Evolutionary conservation across 2,113 vertebrate genomes (phyloP), one percentile per base, ranked within the genome.

Genomic region (Rattus norvegicus): DNA sequence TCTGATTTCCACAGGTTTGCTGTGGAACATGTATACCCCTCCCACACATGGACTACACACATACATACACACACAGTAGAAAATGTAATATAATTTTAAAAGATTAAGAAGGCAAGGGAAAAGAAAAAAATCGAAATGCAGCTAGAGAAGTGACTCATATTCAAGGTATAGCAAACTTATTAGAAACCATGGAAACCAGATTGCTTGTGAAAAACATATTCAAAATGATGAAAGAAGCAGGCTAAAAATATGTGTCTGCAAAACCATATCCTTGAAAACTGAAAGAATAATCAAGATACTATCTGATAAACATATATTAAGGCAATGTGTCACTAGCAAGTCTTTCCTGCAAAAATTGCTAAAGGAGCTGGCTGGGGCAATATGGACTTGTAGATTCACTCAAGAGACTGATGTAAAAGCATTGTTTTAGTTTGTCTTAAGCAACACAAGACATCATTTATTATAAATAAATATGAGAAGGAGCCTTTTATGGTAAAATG

Each of bases 111-210:
- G 59, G 30, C 26, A 47, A 61, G 52, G 67, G 65, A 43, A 70
- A 43, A 92, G 52, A 70, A n/a, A 63, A 56, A 59, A 43, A 59
- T 39, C 67, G 30, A 26, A 80, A 91, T 43, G 36, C 24, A 54
- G 20, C 83, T 67, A 69, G 63, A 30, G 36, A 30, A 69, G n/a
- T 81, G 76, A 91, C 76, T 91, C 76, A 67, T 67, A 69, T 56
- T 69, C 33, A 91, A 91, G 26, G 63, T 81, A 91, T 91, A 81
- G 36, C 77, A 69, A 52, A 70, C 3, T 33, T 81, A 70, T 56
- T 79, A 91, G 90, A 81, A 70, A 70, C 63, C 63, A 91, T 91
- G 36, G 90, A 70, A 54, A 80, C 77, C 26, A 81, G 90, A 81
- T 70, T 67, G 36, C 49, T 69, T 33, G 26, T 79, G 49, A 56